Evolutionary conservation across 2,797 vertebrate genomes (phyloP).

Genomic region (Protosalanx chinensis): DNA sequence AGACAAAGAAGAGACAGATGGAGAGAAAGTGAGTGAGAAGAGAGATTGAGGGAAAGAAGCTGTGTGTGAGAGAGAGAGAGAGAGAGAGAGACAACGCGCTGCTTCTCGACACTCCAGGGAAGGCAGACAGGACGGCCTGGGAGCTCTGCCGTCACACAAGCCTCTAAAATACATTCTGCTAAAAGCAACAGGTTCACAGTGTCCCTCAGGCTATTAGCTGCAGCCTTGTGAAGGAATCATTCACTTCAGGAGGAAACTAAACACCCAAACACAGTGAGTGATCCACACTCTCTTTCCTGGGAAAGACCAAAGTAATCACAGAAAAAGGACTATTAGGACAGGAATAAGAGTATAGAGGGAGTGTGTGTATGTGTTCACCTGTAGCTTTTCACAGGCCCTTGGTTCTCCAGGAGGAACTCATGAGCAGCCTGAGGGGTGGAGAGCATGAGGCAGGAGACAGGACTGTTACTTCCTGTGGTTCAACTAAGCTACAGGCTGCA

Average conservation of each 20-base stretch:
- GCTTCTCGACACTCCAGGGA: background rate
- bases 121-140: background rate
- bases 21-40: background rate
- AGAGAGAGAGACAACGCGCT: background rate
- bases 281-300: background rate
- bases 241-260: background rate
- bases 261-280: background rate
- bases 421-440: constrained; percentile 76
- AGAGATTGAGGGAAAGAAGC: background rate
- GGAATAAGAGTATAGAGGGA: background rate
- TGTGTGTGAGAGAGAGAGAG: no score
- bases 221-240: background rate
- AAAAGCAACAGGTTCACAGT: constrained; percentile 23
- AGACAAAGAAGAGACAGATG: background rate
- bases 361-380: constrained; percentile 68
- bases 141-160: background rate
- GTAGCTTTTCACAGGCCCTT: constrained; percentile 68
- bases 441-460: background rate
- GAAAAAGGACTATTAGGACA: no score
- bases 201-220: background rate
- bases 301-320: background rate
- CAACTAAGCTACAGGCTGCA: no score
- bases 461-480: no score
- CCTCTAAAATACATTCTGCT: constrained; percentile 23
- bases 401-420: constrained; percentile 79